A percentile compares a stretch with the other conserved stretches of the same genome.
Evolutionary conservation across 2,113 vertebrate species (phyloP).

Genomic region (Cnemophilus loriae): DNA sequence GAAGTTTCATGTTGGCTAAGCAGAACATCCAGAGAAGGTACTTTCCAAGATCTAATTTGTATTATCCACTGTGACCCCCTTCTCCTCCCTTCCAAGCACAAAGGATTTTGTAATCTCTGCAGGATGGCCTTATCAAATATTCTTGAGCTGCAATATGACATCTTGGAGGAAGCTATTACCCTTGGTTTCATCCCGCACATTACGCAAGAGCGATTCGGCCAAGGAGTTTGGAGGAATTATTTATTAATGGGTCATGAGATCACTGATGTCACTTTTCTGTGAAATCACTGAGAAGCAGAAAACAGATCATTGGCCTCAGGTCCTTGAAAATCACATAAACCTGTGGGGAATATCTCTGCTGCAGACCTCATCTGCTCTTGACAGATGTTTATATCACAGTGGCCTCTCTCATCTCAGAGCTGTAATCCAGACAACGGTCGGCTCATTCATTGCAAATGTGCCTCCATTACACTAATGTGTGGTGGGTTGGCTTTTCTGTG

Average conservation of each 20-base stretch:
- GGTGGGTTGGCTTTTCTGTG: neutral
- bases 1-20: neutral
- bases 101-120: neutral
- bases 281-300: neutral
- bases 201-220: neutral
- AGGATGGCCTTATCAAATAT: neutral
- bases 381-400: conserved; percentile 12
- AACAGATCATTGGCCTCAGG: neutral
- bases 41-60: neutral
- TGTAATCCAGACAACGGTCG: neutral
- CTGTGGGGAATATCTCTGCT: neutral
- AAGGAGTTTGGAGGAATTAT: neutral
- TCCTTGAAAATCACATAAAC: conserved; percentile 34
- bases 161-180: neutral
- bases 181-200: neutral
- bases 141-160: neutral
- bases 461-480: neutral
- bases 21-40: neutral
- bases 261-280: neutral
- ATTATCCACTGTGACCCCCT: neutral
- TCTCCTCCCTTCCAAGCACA: neutral
- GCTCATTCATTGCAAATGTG: neutral
- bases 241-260: conserved; percentile 33
- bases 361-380: neutral
- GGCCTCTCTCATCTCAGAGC: neutral